Evolutionary conservation across 2,888 invertebrate species (phyloP), one percentile per base, ranked within the genome.

Genomic region (Cerastis leucographa): DNA sequence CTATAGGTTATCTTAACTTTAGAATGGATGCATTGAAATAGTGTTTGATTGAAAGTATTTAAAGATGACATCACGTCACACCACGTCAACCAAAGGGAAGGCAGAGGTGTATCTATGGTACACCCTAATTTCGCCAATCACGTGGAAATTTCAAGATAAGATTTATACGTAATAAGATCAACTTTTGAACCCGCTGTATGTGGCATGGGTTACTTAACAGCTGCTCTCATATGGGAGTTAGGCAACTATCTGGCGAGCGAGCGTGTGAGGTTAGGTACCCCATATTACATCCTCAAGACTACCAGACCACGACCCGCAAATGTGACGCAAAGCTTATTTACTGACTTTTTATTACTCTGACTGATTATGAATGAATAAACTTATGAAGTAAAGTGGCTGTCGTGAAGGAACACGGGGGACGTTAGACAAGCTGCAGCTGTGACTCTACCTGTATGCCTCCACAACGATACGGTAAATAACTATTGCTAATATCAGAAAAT

Each of bases 181-280:
- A 22, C 19, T 67, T 29, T 56, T 5, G 12, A 70, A 62, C 78
- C 25, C 8, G 65, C 78, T 79, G 78, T 78, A 79, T 59, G 2
- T 72, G 49, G 44, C 19, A 35, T n/a, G 25, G 35, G 25, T 59
- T 44, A 25, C n/a, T 42, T 78, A 78, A 78, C 40, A 72, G 25
- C 35, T 42, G 35, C 49, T 79, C 65, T 65, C 56, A 44, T 72
- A 44, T 35, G 19, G 14, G n/a, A 54, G 46, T 54, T 46, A 54
- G n/a, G 19, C 70, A 62, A 54, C n/a, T 42, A 72, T 59, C 65
- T 80, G 56, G 35, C 22, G 22, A 56, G 46, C 29, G 42, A 74
- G 62, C 44, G 25, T 59, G 65, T 62, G 25, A 62, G 62, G 35
- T 54, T 62, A 35, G 35, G 35, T 35, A 12, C 59, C 51, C 44